phyloP scores from a whole-genome alignment of 2,113 vertebrate genomes.

The Alectura lathami region DNA sequence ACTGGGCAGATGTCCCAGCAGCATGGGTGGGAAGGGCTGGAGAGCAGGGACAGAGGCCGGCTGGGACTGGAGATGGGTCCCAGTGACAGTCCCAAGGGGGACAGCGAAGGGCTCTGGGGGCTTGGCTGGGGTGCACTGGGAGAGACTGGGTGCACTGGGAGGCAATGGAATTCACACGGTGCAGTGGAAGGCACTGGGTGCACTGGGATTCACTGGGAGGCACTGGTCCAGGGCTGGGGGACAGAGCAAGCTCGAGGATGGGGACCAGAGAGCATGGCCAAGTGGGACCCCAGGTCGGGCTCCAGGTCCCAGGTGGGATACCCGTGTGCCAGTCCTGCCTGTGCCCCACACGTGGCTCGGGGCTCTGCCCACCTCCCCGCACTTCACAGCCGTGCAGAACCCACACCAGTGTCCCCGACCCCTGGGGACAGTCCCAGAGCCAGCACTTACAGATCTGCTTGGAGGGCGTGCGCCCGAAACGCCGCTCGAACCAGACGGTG shows the following conservation, averaged over 20 bases:
- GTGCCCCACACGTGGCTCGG: neutral
- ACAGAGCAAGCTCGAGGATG: neutral
- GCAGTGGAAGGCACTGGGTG: no score
- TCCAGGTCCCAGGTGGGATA: no score
- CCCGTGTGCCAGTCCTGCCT: no score
- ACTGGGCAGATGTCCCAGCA: neutral
- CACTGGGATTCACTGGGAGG: neutral
- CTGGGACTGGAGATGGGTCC: rapidly evolving
- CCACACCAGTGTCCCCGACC: rapidly evolving
- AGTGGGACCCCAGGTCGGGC: neutral
- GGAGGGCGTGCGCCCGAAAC: constrained; percentile 75
- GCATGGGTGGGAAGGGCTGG: neutral
- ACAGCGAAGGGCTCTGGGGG: no score
- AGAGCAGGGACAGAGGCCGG: neutral
- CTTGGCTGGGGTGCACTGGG: rapidly evolving
- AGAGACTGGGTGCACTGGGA: neutral
- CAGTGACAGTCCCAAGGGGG: neutral
- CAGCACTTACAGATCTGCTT: constrained; percentile 87
- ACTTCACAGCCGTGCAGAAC: rapidly evolving
- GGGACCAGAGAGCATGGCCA: neutral
- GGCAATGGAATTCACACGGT: no score
- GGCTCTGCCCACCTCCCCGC: neutral
- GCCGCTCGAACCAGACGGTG: constrained; percentile 90
- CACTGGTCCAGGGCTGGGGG: neutral
- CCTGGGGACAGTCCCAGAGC: rapidly evolving